A percentile compares a stretch with the other conserved stretches of the same genome.
Evolutionary conservation across 2,888 invertebrate genomes (phyloP).

Genomic region (Mamestra brassicae): DNA sequence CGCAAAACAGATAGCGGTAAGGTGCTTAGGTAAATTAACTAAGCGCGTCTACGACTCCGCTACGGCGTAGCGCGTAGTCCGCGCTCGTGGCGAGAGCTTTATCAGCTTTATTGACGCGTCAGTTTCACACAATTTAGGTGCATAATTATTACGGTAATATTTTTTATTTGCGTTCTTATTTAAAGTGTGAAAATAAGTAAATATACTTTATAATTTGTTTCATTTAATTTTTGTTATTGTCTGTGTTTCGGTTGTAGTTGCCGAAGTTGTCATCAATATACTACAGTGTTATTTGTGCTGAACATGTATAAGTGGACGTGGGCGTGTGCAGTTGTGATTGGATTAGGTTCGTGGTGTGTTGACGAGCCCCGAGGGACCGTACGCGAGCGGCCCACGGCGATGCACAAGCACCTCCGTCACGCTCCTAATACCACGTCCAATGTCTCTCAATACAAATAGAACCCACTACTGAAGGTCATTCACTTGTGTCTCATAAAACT

Average conservation of each 20-base stretch:
- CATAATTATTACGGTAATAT: constrained; percentile 33
- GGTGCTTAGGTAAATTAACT: constrained; percentile 89
- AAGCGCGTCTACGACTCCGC: constrained; percentile 74
- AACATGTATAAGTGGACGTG: constrained; percentile 70
- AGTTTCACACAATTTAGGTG: constrained; percentile 53
- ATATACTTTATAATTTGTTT: not conserved
- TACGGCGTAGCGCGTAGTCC: constrained; percentile 70
- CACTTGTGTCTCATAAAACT: constrained; percentile 74
- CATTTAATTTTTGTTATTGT: not conserved
- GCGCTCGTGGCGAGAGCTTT: constrained; percentile 67
- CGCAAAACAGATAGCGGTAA: constrained; percentile 88
- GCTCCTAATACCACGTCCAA: constrained; percentile 77
- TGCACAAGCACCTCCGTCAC: constrained; percentile 78
- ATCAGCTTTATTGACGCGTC: constrained; percentile 71
- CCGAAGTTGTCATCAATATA: constrained; percentile 41
- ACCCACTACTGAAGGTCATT: constrained; percentile 75
- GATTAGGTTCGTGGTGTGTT: constrained; percentile 91
- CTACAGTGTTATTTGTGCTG: constrained; percentile 43
- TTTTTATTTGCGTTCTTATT: constrained; percentile 34
- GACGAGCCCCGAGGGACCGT: constrained; percentile 92
- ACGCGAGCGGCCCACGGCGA: constrained; percentile 78
- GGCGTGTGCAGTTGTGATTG: constrained; percentile 91
- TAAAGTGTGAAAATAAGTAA: not conserved
- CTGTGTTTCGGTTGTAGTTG: not conserved
- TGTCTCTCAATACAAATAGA: constrained; percentile 82